Conservation (phyloP, 2,888 invertebrate genomes). For the Philereme vetulata region DNA sequence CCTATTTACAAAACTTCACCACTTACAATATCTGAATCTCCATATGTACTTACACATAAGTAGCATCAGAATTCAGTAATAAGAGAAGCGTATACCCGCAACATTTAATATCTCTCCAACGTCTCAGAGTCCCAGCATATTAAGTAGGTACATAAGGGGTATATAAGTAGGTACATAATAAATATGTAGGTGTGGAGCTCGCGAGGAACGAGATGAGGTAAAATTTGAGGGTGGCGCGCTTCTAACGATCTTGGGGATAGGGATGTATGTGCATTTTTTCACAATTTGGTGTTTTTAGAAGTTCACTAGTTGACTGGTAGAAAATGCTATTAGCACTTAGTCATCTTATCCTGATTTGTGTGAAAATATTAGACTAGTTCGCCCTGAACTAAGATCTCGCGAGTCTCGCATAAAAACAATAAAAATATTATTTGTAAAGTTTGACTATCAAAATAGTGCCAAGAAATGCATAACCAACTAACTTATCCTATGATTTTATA, state of each 20-base stretch:
- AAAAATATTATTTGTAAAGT: too few relatives aligned
- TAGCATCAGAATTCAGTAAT: conserved; percentile 18
- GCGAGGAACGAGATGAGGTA: conserved; percentile 64
- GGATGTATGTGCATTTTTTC: conserved; percentile 41
- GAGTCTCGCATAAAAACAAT: too few relatives aligned
- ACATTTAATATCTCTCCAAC: conserved; percentile 30
- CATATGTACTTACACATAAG: conserved; percentile 9
- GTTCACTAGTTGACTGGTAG: too few relatives aligned
- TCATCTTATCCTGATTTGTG: too few relatives aligned
- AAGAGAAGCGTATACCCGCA: conserved; percentile 19
- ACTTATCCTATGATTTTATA: too few relatives aligned
- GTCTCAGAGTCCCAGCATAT: conserved; percentile 33
- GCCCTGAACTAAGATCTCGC: too few relatives aligned
- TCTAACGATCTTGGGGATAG: conserved; percentile 28
- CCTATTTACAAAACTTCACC: too few relatives aligned
- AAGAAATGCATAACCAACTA: too few relatives aligned
- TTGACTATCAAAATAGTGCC: too few relatives aligned
- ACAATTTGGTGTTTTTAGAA: too few relatives aligned
- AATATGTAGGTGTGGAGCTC: conserved; percentile 59
- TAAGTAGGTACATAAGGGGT: conserved; percentile 36
- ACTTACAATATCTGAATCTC: neutral
- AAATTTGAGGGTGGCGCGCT: conserved; percentile 66
- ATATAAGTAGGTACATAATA: conserved; percentile 54
- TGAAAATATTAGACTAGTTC: too few relatives aligned
- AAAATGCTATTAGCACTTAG: too few relatives aligned